Conservation (phyloP, 2,797 vertebrate genomes). For the Gymnocypris eckloni region DNA sequence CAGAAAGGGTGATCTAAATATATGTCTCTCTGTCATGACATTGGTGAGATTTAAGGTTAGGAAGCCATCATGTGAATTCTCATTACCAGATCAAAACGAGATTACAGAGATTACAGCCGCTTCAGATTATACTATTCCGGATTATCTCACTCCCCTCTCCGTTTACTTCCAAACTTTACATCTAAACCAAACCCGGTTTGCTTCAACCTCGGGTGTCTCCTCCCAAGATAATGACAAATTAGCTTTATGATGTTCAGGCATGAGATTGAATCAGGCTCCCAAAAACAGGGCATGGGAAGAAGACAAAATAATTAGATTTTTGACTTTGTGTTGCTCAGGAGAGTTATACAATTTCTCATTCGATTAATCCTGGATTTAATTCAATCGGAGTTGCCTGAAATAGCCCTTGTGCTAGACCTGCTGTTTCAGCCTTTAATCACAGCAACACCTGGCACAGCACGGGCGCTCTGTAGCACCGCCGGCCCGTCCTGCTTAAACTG, state of each 20-base stretch:
- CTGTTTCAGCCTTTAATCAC: conserved; percentile 53
- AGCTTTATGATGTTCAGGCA: conserved; percentile 57
- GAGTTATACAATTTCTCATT: conserved; percentile 77
- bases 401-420: conserved; percentile 57
- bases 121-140: conserved; percentile 64
- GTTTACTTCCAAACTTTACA: background rate
- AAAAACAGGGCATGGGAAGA: conserved; percentile 18
- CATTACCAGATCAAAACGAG: conserved; percentile 64
- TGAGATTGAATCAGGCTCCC: conserved; percentile 33
- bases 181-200: conserved; percentile 49
- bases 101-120: conserved; percentile 72
- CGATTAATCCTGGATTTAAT: conserved; percentile 80
- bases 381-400: conserved; percentile 76
- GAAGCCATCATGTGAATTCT: conserved; percentile 59
- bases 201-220: background rate
- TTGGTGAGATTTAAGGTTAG: background rate
- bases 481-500: background rate
- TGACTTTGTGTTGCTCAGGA: conserved; percentile 75
- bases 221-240: conserved; percentile 32
- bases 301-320: conserved; percentile 74
- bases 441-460: conserved; percentile 48
- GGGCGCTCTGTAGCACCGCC: background rate
- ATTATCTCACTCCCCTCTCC: conserved; percentile 32
- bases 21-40: background rate
- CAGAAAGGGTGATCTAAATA: conserved; percentile 14